phyloP scores from a whole-genome alignment of 1,140 invertebrate genomes.

The Hyles vespertilio region DNA sequence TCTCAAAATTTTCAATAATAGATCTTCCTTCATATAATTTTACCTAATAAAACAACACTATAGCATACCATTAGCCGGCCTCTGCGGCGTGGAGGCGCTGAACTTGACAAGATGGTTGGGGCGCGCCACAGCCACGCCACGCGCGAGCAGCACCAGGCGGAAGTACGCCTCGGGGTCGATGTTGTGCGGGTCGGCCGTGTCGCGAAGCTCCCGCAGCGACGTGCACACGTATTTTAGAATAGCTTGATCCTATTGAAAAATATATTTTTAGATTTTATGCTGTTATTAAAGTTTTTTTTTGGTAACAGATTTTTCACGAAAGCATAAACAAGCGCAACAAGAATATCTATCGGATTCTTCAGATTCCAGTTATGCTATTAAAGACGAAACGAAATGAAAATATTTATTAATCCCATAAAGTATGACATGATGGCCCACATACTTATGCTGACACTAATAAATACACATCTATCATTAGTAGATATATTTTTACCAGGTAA shows the following conservation, averaged over 20 bases:
- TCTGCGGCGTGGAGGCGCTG: slow-evolving; percentile 76
- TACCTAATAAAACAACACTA: background rate
- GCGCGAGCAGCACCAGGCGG: slow-evolving; percentile 87
- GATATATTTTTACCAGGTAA: too few species aligned
- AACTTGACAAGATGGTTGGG: slow-evolving; percentile 90
- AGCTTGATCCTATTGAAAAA: slow-evolving; percentile 78
- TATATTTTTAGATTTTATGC: too few species aligned
- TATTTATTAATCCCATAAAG: too few species aligned
- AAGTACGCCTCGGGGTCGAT: slow-evolving; percentile 96
- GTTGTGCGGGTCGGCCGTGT: slow-evolving; percentile 76
- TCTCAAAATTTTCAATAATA: too few species aligned
- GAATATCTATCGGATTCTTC: too few species aligned
- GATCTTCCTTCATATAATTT: too few species aligned
- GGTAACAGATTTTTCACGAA: background rate
- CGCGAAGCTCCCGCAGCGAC: slow-evolving; percentile 81
- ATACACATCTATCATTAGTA: too few species aligned
- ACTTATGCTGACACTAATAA: too few species aligned
- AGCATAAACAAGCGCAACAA: background rate
- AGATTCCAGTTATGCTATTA: too few species aligned
- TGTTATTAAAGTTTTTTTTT: too few species aligned
- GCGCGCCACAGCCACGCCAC: slow-evolving; percentile 89
- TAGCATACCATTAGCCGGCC: slow-evolving; percentile 43
- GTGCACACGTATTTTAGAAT: slow-evolving; percentile 86
- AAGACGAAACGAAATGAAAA: too few species aligned
- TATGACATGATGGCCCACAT: too few species aligned